phyloP scores from a whole-genome alignment of 2,113 vertebrate species.

The Erpornis zantholeuca region DNA sequence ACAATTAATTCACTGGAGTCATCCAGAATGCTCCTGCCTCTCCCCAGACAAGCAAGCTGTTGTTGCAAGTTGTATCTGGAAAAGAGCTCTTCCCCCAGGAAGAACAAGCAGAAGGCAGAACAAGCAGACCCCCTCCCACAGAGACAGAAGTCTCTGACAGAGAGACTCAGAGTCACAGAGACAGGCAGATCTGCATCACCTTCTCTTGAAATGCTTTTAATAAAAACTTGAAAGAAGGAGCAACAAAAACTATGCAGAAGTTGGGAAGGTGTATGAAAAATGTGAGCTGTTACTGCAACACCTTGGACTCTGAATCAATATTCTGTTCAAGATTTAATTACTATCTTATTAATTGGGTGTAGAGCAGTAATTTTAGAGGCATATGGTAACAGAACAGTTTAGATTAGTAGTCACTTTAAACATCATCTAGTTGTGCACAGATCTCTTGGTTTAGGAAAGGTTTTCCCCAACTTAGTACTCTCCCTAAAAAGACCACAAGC shows the following conservation, averaged over 20 bases:
- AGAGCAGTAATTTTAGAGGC: neutral
- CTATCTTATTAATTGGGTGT: neutral
- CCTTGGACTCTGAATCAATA: neutral
- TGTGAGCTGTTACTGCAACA: neutral
- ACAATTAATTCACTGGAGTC: neutral
- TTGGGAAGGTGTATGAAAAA: neutral
- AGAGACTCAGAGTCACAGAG: no score
- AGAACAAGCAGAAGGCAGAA: neutral
- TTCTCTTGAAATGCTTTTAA: neutral
- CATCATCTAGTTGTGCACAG: neutral
- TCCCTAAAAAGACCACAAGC: neutral
- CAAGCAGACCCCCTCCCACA: neutral
- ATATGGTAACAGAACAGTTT: neutral
- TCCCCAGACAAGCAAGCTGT: neutral
- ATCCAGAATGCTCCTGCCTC: neutral
- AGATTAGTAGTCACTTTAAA: neutral
- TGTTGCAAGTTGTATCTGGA: neutral
- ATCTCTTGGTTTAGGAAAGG: neutral
- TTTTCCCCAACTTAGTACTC: neutral
- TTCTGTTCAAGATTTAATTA: neutral
- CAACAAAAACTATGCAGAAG: neutral
- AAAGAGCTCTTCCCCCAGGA: neutral
- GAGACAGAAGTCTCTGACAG: rapidly evolving
- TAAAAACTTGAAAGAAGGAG: neutral
- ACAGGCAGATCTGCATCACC: neutral